Evolutionary conservation across 2,888 invertebrate species (phyloP), one percentile per base, ranked within the genome.

Genomic region (Synergus laeviventris): DNA sequence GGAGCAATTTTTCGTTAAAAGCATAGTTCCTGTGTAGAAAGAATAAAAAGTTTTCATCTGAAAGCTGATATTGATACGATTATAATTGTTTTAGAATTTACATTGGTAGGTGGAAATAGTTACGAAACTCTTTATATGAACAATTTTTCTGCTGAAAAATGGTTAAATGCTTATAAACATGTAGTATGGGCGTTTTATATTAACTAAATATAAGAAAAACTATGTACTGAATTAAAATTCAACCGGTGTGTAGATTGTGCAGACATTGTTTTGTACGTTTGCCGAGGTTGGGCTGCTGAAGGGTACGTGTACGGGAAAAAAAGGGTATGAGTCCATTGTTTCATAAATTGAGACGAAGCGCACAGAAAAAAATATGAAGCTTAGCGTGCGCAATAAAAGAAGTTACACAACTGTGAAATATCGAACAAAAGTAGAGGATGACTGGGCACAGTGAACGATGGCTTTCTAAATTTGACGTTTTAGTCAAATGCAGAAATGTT

Each of bases 351-450:
- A 70, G 70, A 54, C n/a, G 70, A 70, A 70, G 49, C 49, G 49
- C 45, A 70, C 9, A 70, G 70, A 49, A 49, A 49, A 66, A 70
- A 70, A 70, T 49, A 66, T 70, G 49, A 49, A 36, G 70, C 70
- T 70, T 70, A 70, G 49, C 24, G 49, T 70, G 70, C 49, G 49
- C 70, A 70, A 70, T 70, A 49, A 70, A 49, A 70, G 70, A 70
- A 70, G 70, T 70, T 70, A 70, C 70, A 70, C 70, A 70, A 70
- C 70, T 70, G 70, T 70, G 70, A 70, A 70, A 70, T 70, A 70
- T 49, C 70, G 36, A 70, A 70, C 70, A 70, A 70, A 70, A 70
- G 70, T 70, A 11, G 49, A 70, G 70, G 36, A 70, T 70, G 45
- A 70, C 49, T 70, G 70, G n/a, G 66, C 42, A 66, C 66, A 70